phyloP scores from a whole-genome alignment of 2,888 invertebrate species.

The Ochropleura plecta region DNA sequence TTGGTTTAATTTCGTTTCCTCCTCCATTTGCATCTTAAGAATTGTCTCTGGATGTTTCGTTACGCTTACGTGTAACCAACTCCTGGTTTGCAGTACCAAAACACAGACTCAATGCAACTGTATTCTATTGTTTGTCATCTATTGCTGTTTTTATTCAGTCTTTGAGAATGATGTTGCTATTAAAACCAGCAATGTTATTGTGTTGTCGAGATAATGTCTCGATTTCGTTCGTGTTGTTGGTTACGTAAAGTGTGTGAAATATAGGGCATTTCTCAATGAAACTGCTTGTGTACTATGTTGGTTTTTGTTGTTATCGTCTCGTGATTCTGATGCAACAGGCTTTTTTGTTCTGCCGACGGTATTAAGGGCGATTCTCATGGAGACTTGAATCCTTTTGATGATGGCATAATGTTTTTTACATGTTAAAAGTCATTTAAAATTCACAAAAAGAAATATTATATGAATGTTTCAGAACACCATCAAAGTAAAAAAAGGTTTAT shows the following conservation, averaged over 20 bases:
- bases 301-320: conserved; percentile 54
- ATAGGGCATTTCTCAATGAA: conserved; percentile 72
- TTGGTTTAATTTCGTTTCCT: conserved; percentile 59
- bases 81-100: conserved; percentile 49
- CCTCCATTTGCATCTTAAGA: conserved; percentile 60
- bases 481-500: neutral
- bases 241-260: conserved; percentile 67
- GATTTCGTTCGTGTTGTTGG: conserved; percentile 11
- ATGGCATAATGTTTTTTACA: neutral
- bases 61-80: conserved; percentile 68
- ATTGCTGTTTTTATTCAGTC: conserved; percentile 39
- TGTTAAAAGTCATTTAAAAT: neutral
- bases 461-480: neutral
- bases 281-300: conserved; percentile 41
- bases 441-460: neutral
- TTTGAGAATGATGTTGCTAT: conserved; percentile 11
- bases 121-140: conserved; percentile 20
- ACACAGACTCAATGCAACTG: conserved; percentile 1
- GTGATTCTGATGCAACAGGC: conserved; percentile 39
- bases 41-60: conserved; percentile 58
- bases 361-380: conserved; percentile 22
- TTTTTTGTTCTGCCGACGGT: conserved; percentile 49
- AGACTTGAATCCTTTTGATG: neutral
- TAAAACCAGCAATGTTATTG: conserved; percentile 57
- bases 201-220: conserved; percentile 19